Conservation (phyloP, 1,140 invertebrate genomes). For the Oncopodura yosiiana region DNA sequence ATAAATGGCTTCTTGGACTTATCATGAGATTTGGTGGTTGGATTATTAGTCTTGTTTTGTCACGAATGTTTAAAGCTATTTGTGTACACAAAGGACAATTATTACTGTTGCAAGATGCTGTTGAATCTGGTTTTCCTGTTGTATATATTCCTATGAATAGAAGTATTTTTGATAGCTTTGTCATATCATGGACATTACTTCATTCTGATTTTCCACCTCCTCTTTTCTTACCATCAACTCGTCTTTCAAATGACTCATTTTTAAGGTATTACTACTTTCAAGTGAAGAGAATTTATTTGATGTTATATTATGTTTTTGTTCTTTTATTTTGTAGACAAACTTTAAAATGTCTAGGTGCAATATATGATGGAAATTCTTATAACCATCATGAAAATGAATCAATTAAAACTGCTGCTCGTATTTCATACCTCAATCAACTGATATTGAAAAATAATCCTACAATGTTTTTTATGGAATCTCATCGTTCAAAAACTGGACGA, state of each 20-base stretch:
- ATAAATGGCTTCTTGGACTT: too few relatives aligned
- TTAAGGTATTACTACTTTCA: too few relatives aligned
- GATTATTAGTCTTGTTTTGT: background rate
- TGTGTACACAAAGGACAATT: slow-evolving; percentile 20
- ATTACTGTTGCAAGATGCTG: background rate
- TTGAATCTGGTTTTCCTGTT: slow-evolving; percentile 6
- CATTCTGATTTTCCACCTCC: background rate
- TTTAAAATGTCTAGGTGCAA: too few relatives aligned
- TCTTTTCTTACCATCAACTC: background rate
- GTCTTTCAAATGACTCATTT: too few relatives aligned
- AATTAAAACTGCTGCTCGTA: background rate
- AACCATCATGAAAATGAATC: too few relatives aligned
- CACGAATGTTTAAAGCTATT: slow-evolving; percentile 8
- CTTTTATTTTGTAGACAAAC: too few relatives aligned
- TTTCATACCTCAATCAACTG: background rate
- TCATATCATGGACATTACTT: slow-evolving; percentile 3
- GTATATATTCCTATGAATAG: slow-evolving; percentile 16
- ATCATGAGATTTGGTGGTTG: too few relatives aligned
- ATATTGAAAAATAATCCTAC: background rate
- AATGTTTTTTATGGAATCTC: background rate
- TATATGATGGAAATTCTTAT: too few relatives aligned
- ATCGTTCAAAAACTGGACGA: background rate
- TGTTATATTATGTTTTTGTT: too few relatives aligned
- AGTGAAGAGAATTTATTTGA: too few relatives aligned
- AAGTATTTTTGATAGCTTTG: slow-evolving; percentile 9